Percentiles rank a stretch among this genome's conserved stretches.
phyloP scores from a whole-genome alignment of 2,113 vertebrate species.

The Lycaon pictus region DNA sequence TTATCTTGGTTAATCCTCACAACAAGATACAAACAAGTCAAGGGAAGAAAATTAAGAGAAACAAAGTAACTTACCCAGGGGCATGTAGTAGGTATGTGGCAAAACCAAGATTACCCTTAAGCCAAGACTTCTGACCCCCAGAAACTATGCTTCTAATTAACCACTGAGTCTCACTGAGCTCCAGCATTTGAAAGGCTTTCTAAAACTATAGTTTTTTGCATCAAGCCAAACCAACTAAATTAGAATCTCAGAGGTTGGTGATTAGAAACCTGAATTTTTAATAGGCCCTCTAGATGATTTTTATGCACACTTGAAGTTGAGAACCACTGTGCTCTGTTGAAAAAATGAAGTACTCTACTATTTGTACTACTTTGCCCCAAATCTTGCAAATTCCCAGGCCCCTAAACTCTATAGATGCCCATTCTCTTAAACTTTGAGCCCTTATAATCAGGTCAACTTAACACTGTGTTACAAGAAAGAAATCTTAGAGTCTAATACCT shows the following conservation, averaged over 20 bases:
- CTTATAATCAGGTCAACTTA: neutral
- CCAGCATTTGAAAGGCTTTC: neutral
- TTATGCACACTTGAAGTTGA: neutral
- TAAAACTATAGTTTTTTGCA: constrained; percentile 4
- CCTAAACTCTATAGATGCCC: neutral
- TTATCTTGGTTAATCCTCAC: constrained; percentile 47
- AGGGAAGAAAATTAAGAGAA: constrained; percentile 34
- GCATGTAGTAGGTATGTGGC: neutral
- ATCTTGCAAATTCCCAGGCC: neutral
- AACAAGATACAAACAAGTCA: constrained; percentile 38
- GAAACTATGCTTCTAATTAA: constrained; percentile 27
- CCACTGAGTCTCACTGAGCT: neutral
- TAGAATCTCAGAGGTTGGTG: neutral
- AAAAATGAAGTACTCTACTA: neutral
- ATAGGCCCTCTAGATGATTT: neutral
- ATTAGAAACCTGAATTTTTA: neutral
- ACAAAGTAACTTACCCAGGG: constrained; percentile 26
- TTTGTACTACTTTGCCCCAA: neutral
- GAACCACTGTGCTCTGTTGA: neutral
- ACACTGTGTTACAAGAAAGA: constrained; percentile 17
- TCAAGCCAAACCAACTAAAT: neutral
- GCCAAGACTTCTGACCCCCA: neutral
- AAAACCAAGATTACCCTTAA: constrained; percentile 23
- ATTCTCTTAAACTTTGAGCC: constrained; percentile 44
- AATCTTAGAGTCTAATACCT: neutral